Percentiles rank a stretch among this genome's conserved stretches.
These are phyloP conservation scores for Crotalus viridis DNA, from an alignment of 2,113 vertebrate genomes.

Conservation along the genomic window DNA sequence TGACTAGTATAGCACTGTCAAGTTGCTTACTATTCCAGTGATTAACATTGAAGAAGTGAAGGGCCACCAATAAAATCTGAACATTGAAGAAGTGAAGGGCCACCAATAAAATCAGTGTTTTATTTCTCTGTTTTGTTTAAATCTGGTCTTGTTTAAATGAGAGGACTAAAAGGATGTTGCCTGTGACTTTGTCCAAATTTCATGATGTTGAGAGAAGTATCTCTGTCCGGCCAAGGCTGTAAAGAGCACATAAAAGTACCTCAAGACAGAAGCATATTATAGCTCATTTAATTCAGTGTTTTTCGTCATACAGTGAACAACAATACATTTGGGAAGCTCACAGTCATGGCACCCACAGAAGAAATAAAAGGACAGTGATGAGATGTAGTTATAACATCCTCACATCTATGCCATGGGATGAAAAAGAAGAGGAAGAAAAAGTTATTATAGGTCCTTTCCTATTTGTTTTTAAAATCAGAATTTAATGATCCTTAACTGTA, in stretches of 20 bases:
- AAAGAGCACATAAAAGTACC: background rate
- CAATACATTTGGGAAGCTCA: background rate
- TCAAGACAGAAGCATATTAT: background rate
- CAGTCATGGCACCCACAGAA: background rate
- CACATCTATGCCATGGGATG: background rate
- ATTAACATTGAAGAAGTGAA: conserved; percentile 1
- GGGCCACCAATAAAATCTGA: background rate
- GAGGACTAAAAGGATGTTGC: background rate
- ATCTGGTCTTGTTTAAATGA: background rate
- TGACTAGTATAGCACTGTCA: conserved; percentile 18
- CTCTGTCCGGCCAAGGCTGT: background rate
- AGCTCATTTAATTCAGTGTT: background rate
- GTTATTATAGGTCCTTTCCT: background rate
- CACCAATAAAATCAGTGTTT: background rate
- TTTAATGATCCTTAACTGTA: background rate
- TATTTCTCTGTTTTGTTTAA: conserved; percentile 1
- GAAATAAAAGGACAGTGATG: background rate
- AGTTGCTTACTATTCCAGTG: background rate
- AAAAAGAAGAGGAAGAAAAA: background rate
- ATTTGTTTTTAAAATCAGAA: background rate
- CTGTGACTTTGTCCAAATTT: background rate
- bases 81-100: background rate
- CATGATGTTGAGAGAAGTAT: background rate
- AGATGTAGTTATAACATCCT: background rate
- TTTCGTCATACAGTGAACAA: background rate